Evolutionary conservation across 1,140 invertebrate genomes (phyloP), one percentile per base, ranked within the genome.

Genomic region (Lysiphlebus fabarum): DNA sequence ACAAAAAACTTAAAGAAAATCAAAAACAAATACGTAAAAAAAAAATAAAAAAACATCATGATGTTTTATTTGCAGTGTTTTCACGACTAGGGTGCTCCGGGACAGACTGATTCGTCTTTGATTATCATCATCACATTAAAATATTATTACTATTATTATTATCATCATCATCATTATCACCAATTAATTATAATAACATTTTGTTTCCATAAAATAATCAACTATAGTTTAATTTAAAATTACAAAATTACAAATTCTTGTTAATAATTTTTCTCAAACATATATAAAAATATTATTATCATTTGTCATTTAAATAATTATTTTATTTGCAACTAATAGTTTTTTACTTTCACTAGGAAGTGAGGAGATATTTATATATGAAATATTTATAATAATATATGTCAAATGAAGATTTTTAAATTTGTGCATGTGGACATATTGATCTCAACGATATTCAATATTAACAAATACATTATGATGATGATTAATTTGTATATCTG

Each of bases 271-370:
- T 49, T 17, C 36, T 49, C 7, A 45, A 14, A 14, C 10, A 66
- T 53, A 57, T 51, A 61, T 66, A 43, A 41, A 66, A 62, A 49
- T 57, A 41, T 69, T 65, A 60, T 67, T 47, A 37, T 72, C 69
- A 67, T 49, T 69, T 74, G 54, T 67, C 70, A 74, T 72, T 70
- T 60, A 67, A 72, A 72, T 73, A 73, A 72, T 70, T 57, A 70
- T 74, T 71, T 74, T 76, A 26, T 26, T 26, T 26, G 17, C 17
- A 26, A 78, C 75, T 79, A 79, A 79, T 79, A 79, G 76, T 69
- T 73, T 76, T 78, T 79, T 79, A 74, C 75, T 79, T 78, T 78
- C 62, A 78, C 68, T 73, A 77, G 74, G 76, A 67, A 67, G 62
- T 74, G 67, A 68, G 69, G 51, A 64, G 60, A 62, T 26, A 4